Percentiles rank a stretch among this genome's conserved stretches.
Evolutionary conservation across 2,113 vertebrate genomes (phyloP).

Genomic region (Eupsittula cactorum): DNA sequence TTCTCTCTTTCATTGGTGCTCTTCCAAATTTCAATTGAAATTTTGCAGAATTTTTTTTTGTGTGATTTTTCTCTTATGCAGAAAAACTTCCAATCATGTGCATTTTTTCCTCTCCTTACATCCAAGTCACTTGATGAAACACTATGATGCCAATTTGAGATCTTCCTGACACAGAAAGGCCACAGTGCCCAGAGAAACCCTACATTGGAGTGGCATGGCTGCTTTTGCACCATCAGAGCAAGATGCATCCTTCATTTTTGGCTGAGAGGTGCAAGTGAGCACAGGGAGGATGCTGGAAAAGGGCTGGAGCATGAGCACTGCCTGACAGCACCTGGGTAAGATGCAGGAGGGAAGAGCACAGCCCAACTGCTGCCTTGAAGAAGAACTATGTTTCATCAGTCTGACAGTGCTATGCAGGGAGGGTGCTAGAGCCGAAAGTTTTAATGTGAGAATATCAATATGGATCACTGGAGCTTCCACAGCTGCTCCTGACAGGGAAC

Average conservation of each 20-base stretch:
- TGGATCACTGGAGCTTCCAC: neutral
- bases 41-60: neutral
- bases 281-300: neutral
- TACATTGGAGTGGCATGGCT: fast-evolving
- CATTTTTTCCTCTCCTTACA: neutral
- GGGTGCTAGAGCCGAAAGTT: neutral
- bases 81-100: neutral
- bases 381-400: neutral
- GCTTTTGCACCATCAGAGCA: neutral
- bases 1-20: neutral
- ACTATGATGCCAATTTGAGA: neutral
- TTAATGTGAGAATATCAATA: neutral
- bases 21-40: neutral
- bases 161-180: neutral
- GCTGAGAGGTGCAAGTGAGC: neutral
- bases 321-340: neutral
- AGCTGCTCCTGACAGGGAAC: fast-evolving
- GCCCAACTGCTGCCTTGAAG: neutral
- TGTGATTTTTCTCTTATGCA: neutral
- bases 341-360: neutral
- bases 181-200: neutral
- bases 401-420: neutral
- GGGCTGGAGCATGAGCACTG: neutral
- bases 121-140: neutral
- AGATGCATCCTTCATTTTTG: fast-evolving